A percentile compares a stretch with the other conserved stretches of the same genome.
Evolutionary conservation across 2,888 invertebrate species (phyloP).

Genomic region (Lottia scabra): DNA sequence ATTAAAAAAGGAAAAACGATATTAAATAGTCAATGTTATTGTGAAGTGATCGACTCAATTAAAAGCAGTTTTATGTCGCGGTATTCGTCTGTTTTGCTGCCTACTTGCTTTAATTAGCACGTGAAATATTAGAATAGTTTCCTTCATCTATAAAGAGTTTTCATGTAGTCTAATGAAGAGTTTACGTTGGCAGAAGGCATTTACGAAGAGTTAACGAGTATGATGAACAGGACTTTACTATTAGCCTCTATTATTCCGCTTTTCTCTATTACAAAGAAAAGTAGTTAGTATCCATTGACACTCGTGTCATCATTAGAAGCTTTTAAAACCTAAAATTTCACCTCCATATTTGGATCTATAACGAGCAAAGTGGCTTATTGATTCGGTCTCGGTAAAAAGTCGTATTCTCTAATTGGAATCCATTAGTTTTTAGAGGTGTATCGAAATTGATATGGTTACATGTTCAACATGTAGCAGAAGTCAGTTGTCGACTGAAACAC

Average conservation of each 20-base stretch:
- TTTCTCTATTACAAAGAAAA: conserved; percentile 34
- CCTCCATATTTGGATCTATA: conserved; percentile 12
- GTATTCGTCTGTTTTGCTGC: conserved; percentile 7
- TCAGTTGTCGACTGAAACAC: background rate
- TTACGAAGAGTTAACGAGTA: conserved; percentile 20
- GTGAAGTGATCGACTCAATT: conserved; percentile 11
- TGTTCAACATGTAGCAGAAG: background rate
- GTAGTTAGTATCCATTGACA: conserved; percentile 41
- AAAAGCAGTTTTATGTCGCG: conserved; percentile 16
- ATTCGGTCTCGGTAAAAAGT: conserved; percentile 5
- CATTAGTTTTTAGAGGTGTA: conserved; percentile 6
- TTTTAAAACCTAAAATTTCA: conserved; percentile 33
- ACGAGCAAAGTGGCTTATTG: conserved; percentile 17
- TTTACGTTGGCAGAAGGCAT: conserved; percentile 15
- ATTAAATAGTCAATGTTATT: conserved; percentile 13
- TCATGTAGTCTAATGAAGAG: conserved; percentile 13
- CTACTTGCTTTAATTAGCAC: conserved; percentile 24
- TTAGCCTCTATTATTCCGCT: conserved; percentile 26
- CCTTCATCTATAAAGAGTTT: conserved; percentile 17
- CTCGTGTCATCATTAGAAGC: conserved; percentile 34
- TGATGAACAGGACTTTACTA: conserved; percentile 29
- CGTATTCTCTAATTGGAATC: background rate
- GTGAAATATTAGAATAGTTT: conserved; percentile 24
- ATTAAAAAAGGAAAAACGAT: conserved; percentile 25
- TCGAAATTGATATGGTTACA: background rate